Base-by-base conservation (phyloP, 2,888 invertebrate species). In the Lottia scabra region DNA sequence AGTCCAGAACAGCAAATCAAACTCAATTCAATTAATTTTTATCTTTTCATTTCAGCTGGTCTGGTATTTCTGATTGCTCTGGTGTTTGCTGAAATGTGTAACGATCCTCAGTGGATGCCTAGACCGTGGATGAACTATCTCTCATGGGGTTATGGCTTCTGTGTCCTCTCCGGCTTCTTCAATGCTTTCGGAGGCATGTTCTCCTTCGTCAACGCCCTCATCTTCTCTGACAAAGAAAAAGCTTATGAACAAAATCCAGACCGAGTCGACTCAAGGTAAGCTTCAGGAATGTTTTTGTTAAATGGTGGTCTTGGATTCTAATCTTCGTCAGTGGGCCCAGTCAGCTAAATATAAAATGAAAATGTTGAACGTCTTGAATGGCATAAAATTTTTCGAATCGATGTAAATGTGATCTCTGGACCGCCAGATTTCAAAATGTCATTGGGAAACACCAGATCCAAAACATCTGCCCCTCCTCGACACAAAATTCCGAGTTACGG, bases 111-210 rank as follows among this genome's bases (percentile, higher is more conserved):
- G 87, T 98, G 95, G 77, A 97, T 98, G 96, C 97, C 97, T 0
- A 96, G 97, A 88, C 98, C 97, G 0, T 94, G 95, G 38, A 97
- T 98, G 89, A 98, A 98, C 90, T 98, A 96, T 91, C 93, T 98
- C 79, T 97, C 97, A 3, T 98, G 97, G 96, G 97, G 97, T 0
- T 98, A 96, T 87, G 95, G 95, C 0, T 90, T 98, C 48, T 97
- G 96, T 43, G 95, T 67, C 93, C 91, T 96, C 56, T 93, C 96
- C 0, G 84, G 86, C 4, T 85, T 90, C 77, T 81, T 85, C 71
- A 80, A 83, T 6, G 79, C 88, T 19, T 88, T 89, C 73, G 84
- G 85, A 2, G 84, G 85, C 56, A 87, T 89, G 73, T 79, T 81
- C 43, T 62, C 81, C n/a, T 84, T 85, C 68, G 77, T 85, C 67